Evolutionary conservation across 2,797 vertebrate species (phyloP).

Genomic region (Rhinophrynus dorsalis): DNA sequence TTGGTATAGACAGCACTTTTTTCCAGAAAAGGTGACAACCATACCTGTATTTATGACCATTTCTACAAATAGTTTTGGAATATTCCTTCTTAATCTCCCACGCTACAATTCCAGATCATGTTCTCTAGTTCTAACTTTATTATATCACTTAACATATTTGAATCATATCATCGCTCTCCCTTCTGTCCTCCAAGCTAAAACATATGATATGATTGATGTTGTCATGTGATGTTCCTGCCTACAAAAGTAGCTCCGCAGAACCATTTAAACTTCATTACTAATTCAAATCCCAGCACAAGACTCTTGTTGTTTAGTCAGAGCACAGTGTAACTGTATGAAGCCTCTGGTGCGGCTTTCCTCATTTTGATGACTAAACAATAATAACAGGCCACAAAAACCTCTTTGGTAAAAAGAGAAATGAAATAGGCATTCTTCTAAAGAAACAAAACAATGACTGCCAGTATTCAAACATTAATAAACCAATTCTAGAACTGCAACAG

Average conservation of each 20-base stretch:
- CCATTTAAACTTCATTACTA: not conserved
- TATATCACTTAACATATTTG: too few relatives aligned
- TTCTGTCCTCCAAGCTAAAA: too few relatives aligned
- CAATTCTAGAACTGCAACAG: conserved; percentile 19
- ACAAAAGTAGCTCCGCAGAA: not conserved
- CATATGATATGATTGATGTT: not conserved
- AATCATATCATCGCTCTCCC: too few relatives aligned
- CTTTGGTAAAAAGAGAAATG: not conserved
- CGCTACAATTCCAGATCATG: too few relatives aligned
- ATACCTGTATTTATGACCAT: too few relatives aligned
- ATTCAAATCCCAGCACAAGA: not conserved
- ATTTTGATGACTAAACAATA: not conserved
- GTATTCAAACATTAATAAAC: conserved; percentile 30
- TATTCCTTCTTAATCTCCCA: too few relatives aligned
- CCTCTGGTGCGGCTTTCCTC: not conserved
- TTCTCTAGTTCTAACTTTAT: too few relatives aligned
- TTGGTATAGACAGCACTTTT: too few relatives aligned
- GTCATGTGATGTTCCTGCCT: not conserved
- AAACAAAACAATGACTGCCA: not conserved
- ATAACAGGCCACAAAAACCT: not conserved
- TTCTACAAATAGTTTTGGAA: too few relatives aligned
- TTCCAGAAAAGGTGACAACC: too few relatives aligned
- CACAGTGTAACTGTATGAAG: not conserved
- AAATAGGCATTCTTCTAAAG: conserved; percentile 1
- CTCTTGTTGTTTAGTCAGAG: not conserved